Conservation (phyloP, 2,113 vertebrate species). For the Pygoscelis antarcticus region DNA sequence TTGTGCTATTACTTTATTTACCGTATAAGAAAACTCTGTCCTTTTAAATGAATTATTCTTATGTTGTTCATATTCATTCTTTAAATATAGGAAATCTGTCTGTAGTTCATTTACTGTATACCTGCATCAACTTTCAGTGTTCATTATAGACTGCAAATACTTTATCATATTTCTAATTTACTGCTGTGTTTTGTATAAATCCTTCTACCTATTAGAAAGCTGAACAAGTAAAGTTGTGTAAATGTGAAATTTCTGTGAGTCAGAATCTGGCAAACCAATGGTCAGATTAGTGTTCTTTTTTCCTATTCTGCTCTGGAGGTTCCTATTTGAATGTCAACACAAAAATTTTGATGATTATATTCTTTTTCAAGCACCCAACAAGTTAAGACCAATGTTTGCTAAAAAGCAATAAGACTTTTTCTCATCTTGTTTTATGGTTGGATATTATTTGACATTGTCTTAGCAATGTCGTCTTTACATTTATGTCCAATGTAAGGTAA, state of each 20-base stretch:
- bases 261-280: not conserved
- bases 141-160: not conserved
- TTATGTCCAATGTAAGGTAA: not conserved
- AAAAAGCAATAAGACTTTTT: not conserved
- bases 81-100: not conserved
- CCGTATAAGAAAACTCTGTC: not conserved
- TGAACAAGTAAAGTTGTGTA: not conserved
- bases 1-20: not conserved
- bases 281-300: not conserved
- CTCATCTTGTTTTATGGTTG: not conserved
- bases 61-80: not conserved
- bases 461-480: not conserved
- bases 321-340: not conserved
- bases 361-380: not conserved
- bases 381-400: not conserved
- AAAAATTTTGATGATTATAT: not conserved
- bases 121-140: not conserved
- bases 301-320: not conserved
- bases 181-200: not conserved
- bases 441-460: not conserved
- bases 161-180: not conserved
- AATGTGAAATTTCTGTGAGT: not conserved
- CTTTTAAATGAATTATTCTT: not conserved
- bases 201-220: not conserved
- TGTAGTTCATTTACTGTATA: not conserved